phyloP scores from a whole-genome alignment of 2,888 invertebrate species.

The Brachyopa scutellaris region DNA sequence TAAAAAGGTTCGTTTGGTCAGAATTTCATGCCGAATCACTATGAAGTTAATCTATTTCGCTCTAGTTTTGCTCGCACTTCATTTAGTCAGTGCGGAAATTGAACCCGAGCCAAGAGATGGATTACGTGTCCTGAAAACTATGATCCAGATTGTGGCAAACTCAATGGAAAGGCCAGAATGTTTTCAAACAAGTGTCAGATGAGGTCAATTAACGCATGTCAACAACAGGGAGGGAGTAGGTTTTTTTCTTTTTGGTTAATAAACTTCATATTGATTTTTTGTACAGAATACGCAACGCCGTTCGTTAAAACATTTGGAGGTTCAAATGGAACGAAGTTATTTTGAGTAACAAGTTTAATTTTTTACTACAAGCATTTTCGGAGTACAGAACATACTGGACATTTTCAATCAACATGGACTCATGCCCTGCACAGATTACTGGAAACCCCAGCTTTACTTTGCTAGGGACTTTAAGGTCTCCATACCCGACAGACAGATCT shows the following conservation, averaged over 20 bases:
- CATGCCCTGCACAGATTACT: too few relatives aligned
- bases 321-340: neutral
- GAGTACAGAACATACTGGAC: too few relatives aligned
- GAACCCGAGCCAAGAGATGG: neutral
- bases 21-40: neutral
- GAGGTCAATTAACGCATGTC: too few relatives aligned
- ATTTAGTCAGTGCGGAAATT: neutral
- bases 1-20: too few relatives aligned
- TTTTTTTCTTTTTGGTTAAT: neutral
- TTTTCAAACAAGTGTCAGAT: slow-evolving; percentile 16
- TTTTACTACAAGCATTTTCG: too few relatives aligned
- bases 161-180: too few relatives aligned
- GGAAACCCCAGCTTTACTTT: too few relatives aligned
- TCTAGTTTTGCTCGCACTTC: slow-evolving; percentile 3
- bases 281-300: slow-evolving; percentile 1
- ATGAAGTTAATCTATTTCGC: slow-evolving; percentile 27
- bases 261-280: neutral
- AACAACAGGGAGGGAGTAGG: slow-evolving; percentile 13
- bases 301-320: neutral
- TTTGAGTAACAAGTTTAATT: too few relatives aligned
- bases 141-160: slow-evolving; percentile 34
- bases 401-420: too few relatives aligned
- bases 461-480: too few relatives aligned
- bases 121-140: neutral
- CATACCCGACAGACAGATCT: too few relatives aligned